These are phyloP conservation scores for Stomatorhinus walkeri DNA, from an alignment of 2,797 vertebrate genomes.

Conservation along the genomic window DNA sequence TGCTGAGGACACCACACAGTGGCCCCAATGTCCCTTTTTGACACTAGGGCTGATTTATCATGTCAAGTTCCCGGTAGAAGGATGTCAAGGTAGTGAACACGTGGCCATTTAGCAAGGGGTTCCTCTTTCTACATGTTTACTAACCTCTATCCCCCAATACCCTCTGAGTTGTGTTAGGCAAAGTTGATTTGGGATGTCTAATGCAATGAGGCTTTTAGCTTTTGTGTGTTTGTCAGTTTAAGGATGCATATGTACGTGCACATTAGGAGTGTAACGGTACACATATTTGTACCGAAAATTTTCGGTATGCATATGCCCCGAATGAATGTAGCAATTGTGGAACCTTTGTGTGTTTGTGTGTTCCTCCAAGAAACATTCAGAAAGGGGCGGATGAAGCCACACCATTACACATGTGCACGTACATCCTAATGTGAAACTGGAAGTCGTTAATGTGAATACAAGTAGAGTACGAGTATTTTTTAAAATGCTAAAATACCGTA, in stretches of 20 bases:
- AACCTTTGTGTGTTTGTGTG: neutral
- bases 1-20: neutral
- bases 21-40: neutral
- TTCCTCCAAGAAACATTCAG: no score
- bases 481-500: neutral
- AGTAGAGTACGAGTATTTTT: no score
- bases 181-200: neutral
- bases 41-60: neutral
- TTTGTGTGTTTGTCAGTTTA: neutral
- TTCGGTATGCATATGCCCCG: no score
- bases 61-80: neutral
- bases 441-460: no score
- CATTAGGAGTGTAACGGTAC: neutral
- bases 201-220: neutral
- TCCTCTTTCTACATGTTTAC: neutral
- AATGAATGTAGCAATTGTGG: neutral
- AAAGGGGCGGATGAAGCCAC: no score
- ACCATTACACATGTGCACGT: no score
- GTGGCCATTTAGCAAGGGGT: neutral
- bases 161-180: neutral
- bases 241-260: neutral
- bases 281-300: neutral
- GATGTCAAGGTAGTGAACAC: neutral
- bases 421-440: no score
- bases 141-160: neutral